Percentiles rank a stretch among this genome's conserved stretches.
phyloP scores from a whole-genome alignment of 2,113 vertebrate species.

The Pseudorectes ferrugineus region DNA sequence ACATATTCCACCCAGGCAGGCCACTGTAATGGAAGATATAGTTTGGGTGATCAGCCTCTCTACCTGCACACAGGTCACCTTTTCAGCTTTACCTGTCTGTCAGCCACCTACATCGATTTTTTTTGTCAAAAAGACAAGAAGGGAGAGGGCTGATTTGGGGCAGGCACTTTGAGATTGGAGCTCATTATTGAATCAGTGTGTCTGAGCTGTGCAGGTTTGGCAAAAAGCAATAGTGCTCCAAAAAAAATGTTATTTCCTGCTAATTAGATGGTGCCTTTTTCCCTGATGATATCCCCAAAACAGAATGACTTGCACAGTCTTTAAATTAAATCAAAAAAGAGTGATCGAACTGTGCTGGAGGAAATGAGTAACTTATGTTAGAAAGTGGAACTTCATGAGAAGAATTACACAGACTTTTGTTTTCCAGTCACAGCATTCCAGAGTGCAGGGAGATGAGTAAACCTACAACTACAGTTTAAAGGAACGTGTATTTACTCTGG shows the following conservation, averaged over 20 bases:
- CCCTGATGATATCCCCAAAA: background rate
- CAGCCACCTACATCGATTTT: background rate
- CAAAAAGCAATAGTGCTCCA: background rate
- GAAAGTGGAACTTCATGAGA: background rate
- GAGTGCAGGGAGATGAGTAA: background rate
- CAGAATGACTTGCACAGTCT: background rate
- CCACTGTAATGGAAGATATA: fast-evolving
- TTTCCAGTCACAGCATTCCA: background rate
- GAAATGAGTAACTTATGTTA: background rate
- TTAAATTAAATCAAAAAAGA: background rate
- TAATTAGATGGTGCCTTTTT: background rate
- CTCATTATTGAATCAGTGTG: background rate
- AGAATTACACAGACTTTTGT: background rate
- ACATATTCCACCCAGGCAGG: background rate
- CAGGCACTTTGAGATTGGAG: background rate
- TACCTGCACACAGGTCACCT: background rate
- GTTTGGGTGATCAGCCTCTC: background rate
- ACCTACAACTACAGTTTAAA: background rate
- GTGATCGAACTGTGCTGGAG: background rate
- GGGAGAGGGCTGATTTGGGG: background rate
- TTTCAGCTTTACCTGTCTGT: background rate
- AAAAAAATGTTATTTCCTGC: background rate
- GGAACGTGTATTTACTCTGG: background rate
- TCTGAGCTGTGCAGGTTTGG: background rate
- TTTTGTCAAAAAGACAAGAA: background rate